phyloP scores from a whole-genome alignment of 2,113 vertebrate genomes.

The Mormyrus iriodes region DNA sequence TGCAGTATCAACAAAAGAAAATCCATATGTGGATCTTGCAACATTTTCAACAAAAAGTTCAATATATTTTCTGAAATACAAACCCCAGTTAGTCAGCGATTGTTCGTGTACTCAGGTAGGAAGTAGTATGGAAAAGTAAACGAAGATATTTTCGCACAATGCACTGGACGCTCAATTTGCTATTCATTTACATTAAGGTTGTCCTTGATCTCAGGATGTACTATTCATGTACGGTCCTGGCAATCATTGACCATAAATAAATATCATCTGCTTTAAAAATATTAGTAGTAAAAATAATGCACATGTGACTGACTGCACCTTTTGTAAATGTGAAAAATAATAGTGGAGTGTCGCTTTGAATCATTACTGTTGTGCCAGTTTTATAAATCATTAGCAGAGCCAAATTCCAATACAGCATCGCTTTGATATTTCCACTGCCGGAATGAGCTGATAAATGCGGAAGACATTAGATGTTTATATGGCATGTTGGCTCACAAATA shows the following conservation, averaged over 20 bases:
- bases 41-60: background rate
- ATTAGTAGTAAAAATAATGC: background rate
- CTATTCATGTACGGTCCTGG: background rate
- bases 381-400: background rate
- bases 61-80: background rate
- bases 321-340: slow-evolving; percentile 8
- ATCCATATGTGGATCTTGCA: background rate
- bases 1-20: background rate
- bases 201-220: background rate
- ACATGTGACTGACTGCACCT: background rate
- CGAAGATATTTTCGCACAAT: background rate
- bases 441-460: background rate
- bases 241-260: background rate
- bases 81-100: background rate
- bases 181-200: background rate
- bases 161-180: background rate
- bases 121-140: background rate
- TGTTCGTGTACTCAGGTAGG: background rate
- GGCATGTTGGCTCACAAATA: background rate
- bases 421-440: background rate
- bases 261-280: background rate
- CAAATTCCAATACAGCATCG: background rate
- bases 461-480: background rate
- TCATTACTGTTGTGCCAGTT: background rate
- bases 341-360: background rate